These are phyloP conservation scores for Urocolius indicus DNA, from an alignment of 2,113 vertebrate species.

Conservation along the genomic window DNA sequence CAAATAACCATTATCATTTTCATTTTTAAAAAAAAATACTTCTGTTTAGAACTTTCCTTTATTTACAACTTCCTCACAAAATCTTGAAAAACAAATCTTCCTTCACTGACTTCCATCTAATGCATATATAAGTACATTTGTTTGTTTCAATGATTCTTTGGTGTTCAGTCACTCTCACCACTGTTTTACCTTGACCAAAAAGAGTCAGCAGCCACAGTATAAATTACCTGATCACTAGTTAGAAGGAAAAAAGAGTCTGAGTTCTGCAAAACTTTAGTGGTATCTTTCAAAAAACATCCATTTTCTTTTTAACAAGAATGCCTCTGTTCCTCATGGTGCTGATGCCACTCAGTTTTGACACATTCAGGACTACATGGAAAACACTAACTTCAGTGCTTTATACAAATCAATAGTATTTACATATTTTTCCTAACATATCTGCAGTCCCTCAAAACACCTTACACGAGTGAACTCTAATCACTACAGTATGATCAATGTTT, in stretches of 20 bases:
- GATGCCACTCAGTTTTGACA: neutral
- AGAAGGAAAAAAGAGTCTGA: neutral
- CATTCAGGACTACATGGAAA: neutral
- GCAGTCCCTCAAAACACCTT: neutral
- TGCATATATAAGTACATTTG: neutral
- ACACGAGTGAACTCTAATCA: neutral
- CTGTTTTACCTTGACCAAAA: neutral
- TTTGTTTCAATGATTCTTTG: neutral
- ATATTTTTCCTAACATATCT: neutral
- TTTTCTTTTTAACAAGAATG: neutral
- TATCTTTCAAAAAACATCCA: neutral
- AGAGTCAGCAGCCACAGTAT: neutral
- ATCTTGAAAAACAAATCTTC: neutral
- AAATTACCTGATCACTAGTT: neutral
- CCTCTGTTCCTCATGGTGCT: neutral
- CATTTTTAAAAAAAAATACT: rapidly evolving
- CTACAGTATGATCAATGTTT: neutral
- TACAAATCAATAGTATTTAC: neutral
- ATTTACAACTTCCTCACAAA: neutral
- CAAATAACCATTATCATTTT: neutral
- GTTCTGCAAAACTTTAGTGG: neutral
- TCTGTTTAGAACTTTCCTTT: neutral
- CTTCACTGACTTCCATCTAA: neutral
- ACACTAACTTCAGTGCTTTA: neutral
- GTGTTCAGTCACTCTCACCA: neutral